Evolutionary conservation across 2,797 vertebrate genomes (phyloP).

Genomic region (Oreonectes daqikongensis): DNA sequence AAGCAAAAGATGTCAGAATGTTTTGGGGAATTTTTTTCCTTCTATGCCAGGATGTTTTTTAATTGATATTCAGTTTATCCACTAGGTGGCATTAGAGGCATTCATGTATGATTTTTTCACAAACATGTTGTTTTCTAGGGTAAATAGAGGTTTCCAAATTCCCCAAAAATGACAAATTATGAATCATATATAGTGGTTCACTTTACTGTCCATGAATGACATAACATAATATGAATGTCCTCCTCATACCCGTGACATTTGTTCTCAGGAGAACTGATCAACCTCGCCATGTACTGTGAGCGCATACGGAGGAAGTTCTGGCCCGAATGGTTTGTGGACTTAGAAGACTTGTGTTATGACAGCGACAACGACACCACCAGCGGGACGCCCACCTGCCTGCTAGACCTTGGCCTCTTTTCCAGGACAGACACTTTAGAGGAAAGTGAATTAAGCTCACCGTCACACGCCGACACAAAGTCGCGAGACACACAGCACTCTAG

Average conservation of each 20-base stretch:
- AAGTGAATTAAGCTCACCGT: conserved; percentile 80
- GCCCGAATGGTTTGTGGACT: conserved; percentile 95
- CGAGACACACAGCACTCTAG: conserved; percentile 86
- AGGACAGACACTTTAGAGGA: conserved; percentile 94
- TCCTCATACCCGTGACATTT: neutral
- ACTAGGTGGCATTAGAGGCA: conserved; percentile 22
- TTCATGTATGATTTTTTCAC: neutral
- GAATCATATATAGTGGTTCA: too few species aligned
- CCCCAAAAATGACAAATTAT: too few species aligned
- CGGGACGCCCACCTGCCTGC: conserved; percentile 77
- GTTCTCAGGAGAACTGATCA: conserved; percentile 89
- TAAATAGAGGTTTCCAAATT: neutral
- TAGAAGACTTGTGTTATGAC: conserved; percentile 87
- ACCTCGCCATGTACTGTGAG: conserved; percentile 97
- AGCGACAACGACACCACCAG: conserved; percentile 87
- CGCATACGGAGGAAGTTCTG: conserved; percentile 94
- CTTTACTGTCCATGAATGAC: too few species aligned
- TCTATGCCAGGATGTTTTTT: neutral
- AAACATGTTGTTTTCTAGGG: neutral
- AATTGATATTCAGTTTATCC: neutral
- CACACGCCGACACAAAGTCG: conserved; percentile 74
- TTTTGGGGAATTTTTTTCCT: neutral
- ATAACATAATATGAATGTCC: neutral
- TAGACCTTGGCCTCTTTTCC: conserved; percentile 91
- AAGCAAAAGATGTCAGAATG: neutral